Evolutionary conservation across 1,140 invertebrate genomes (phyloP).

Genomic region (Heliconius eleuchia): DNA sequence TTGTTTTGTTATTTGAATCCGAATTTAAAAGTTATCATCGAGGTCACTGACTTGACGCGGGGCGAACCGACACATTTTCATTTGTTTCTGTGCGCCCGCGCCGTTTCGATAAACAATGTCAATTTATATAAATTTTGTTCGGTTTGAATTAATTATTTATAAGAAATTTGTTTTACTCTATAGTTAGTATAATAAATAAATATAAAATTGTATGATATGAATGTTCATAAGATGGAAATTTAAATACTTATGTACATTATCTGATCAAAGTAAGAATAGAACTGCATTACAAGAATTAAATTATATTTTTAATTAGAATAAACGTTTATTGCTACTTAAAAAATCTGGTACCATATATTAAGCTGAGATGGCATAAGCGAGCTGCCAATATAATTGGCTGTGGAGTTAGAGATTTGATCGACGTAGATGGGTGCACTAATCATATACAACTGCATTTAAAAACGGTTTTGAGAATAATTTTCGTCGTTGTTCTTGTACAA

Average conservation of each 20-base stretch:
- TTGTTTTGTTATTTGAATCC: conserved; percentile 48
- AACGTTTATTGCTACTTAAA: no score
- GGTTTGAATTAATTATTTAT: conserved; percentile 26
- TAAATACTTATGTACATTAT: no score
- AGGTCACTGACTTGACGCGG: conserved; percentile 44
- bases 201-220: neutral
- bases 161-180: neutral
- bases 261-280: no score
- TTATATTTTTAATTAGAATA: no score
- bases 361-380: neutral
- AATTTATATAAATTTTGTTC: conserved; percentile 33
- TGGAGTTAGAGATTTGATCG: conserved; percentile 12
- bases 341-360: no score
- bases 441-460: conserved; percentile 19
- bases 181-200: neutral
- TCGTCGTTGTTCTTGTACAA: neutral
- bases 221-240: no score
- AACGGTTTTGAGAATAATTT: conserved; percentile 19
- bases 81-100: conserved; percentile 36
- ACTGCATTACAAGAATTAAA: no score
- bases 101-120: conserved; percentile 39
- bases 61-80: conserved; percentile 42
- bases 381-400: conserved; percentile 27
- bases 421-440: conserved; percentile 22
- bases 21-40: conserved; percentile 54